Evolutionary conservation across 2,888 invertebrate genomes (phyloP).

Genomic region (Rotaria sp.): DNA sequence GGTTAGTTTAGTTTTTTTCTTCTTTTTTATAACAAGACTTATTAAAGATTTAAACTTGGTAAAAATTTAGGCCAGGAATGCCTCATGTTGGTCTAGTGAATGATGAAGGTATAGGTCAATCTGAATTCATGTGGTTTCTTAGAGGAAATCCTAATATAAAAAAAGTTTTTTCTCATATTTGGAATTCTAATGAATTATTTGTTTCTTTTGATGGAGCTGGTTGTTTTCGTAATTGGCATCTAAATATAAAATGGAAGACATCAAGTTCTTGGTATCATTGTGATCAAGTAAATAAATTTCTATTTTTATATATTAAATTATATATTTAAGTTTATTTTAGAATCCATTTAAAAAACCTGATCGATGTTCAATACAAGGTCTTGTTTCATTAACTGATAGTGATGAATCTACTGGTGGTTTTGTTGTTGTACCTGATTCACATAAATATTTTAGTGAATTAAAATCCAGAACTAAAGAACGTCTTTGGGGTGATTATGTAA

Average conservation of each 20-base stretch:
- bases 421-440: neutral
- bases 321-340: neutral
- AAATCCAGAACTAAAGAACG: neutral
- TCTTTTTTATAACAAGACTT: neutral
- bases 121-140: slow-evolving; percentile 9
- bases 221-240: neutral
- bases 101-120: neutral
- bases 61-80: neutral
- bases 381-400: neutral
- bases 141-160: slow-evolving; percentile 8
- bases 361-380: slow-evolving; percentile 25
- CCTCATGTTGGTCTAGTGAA: neutral
- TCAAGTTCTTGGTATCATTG: neutral
- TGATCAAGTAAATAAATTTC: neutral
- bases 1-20: neutral
- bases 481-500: neutral
- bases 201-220: neutral
- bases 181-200: slow-evolving; percentile 3
- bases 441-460: neutral
- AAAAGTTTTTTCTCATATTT: slow-evolving; percentile 18
- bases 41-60: neutral
- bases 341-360: neutral
- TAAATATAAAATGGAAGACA: neutral
- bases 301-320: neutral
- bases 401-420: slow-evolving; percentile 21